Conservation (phyloP, 1,140 invertebrate species). For the Coenobita brevimanus region DNA sequence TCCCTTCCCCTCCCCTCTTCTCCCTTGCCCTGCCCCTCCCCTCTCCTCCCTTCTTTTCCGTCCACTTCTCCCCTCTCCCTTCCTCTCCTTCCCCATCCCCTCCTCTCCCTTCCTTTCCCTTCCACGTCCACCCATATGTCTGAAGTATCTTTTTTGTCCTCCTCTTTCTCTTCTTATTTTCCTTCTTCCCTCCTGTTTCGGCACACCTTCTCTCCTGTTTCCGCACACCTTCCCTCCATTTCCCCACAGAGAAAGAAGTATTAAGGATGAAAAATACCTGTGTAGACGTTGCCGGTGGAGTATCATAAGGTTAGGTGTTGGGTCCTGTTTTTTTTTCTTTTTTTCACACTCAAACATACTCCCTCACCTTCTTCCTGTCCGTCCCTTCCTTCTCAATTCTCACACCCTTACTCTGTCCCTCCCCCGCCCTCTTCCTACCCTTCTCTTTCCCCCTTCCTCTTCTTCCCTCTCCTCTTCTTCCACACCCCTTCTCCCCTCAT, state of each 20-base stretch:
- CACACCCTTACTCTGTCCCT: background rate
- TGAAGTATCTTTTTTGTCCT: background rate
- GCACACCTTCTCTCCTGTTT: background rate
- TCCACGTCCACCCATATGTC: background rate
- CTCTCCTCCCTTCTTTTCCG: background rate
- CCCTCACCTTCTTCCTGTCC: background rate
- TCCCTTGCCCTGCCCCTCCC: background rate
- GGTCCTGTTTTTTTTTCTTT: background rate
- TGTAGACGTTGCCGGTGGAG: background rate
- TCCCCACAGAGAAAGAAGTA: too few species aligned
- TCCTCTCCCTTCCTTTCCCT: background rate
- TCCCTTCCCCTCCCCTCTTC: background rate
- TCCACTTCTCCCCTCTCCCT: background rate
- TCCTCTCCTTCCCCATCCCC: background rate
- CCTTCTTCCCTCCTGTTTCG: background rate
- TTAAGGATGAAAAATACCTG: background rate
- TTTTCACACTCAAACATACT: background rate
- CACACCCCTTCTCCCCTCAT: background rate
- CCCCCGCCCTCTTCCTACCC: background rate
- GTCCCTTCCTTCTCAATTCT: background rate
- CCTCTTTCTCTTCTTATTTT: background rate
- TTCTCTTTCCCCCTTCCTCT: conserved; percentile 6
- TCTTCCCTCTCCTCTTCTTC: conserved; percentile 9
- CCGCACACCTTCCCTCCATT: background rate
- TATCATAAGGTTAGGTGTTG: background rate